Conservation (phyloP, 92 coral and sea anemone species). For the Porites lobata region DNA sequence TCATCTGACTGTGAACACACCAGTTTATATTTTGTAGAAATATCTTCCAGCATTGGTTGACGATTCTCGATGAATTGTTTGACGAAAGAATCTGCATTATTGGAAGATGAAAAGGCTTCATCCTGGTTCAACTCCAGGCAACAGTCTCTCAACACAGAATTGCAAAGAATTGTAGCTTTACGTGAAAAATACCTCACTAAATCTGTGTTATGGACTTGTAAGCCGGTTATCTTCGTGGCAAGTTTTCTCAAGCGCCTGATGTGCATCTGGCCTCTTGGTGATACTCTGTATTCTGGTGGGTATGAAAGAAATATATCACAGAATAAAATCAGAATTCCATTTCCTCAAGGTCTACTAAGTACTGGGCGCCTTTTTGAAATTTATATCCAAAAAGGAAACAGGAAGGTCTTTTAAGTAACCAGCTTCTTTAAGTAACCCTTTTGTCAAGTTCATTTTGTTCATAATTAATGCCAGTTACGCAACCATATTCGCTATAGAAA, state of each 20-base stretch:
- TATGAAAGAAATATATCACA: not conserved
- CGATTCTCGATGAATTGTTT: not conserved
- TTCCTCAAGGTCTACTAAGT: too few species aligned
- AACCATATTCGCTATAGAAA: too few species aligned
- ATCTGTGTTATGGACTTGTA: not conserved
- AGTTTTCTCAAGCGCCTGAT: slow-evolving; percentile 10
- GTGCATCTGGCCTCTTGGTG: slow-evolving; percentile 36
- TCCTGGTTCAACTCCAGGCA: not conserved
- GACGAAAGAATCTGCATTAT: not conserved
- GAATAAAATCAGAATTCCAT: too few species aligned
- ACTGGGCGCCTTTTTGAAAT: too few species aligned
- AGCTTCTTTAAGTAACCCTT: too few species aligned
- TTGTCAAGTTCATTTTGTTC: too few species aligned
- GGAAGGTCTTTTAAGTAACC: too few species aligned
- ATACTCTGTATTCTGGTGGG: not conserved
- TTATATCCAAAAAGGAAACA: too few species aligned
- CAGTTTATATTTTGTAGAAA: not conserved
- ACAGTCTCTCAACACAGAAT: too few species aligned
- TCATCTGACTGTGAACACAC: not conserved
- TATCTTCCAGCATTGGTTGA: not conserved
- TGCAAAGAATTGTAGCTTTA: not conserved
- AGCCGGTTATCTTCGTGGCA: not conserved
- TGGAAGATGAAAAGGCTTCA: not conserved
- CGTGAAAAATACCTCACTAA: not conserved
- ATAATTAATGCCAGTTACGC: too few species aligned